Evolutionary conservation across 2,113 vertebrate species (phyloP), one percentile per base, ranked within the genome.

Genomic region (Platanista minor): DNA sequence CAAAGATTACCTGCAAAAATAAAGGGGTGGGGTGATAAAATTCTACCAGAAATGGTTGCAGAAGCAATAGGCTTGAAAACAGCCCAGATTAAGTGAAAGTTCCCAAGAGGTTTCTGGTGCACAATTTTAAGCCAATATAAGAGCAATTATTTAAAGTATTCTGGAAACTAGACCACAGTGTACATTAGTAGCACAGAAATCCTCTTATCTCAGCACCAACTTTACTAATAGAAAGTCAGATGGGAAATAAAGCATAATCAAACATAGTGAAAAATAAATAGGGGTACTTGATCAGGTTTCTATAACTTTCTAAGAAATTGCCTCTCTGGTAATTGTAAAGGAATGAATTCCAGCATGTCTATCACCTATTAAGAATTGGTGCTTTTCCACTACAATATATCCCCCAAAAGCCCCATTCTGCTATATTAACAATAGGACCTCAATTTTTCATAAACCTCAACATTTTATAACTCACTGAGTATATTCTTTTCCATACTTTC

Each of bases 231-330:
- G 10, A 93, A 95, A 93, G 18, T 67, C 67, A 66, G 43, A 87
- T n/a, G 8, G 43, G n/a, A 96, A 96, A 93, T 94, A 91, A 95
- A 94, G 72, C 36, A 89, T 62, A 95, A 94, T 95, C 31, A 91
- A 96, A 87, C n/a, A 49, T 84, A 43, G 41, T 67, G 33, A 91
- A 91, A 98, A 94, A 89, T 80, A 96, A 95, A 90, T 84, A 94
- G 67, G 13, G 49, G 12, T 89, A 71, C 78, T 90, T 93, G 64
- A 66, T 83, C 64, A 93, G 31, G 27, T 90, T 93, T 91, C 67
- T 89, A 72, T 21, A 93, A 75, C 71, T 97, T 96, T 87, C 52
- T 77, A 95, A 96, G 86, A 87, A 95, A 95, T 77, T 71, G 27
- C 62, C 86, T 84, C 33, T 72, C 77, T 87, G 20, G 64, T 87